A percentile compares a stretch with the other conserved stretches of the same genome.
phyloP scores from a whole-genome alignment of 1,140 invertebrate species.

The Acromyrmex echinatior region DNA sequence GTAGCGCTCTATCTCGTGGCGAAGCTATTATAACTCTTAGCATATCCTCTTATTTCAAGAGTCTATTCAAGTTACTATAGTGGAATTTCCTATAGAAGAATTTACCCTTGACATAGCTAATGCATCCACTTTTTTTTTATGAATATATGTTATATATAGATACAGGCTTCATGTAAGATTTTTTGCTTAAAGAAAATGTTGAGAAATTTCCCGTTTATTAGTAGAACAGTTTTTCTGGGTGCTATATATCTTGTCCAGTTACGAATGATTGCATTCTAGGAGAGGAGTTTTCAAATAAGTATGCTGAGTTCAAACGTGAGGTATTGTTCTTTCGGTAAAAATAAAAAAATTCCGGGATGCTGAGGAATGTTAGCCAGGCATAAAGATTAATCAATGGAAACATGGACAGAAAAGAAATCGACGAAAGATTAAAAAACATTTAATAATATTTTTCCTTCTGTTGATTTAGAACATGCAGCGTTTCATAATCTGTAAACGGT shows the following conservation, averaged over 20 bases:
- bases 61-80: too few species aligned
- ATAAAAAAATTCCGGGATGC: constrained; percentile 70
- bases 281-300: constrained; percentile 67
- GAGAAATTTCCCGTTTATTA: too few species aligned
- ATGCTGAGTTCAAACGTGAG: constrained; percentile 69
- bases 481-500: constrained; percentile 30
- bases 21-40: too few species aligned
- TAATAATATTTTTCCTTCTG: not conserved
- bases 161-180: too few species aligned
- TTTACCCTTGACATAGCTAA: too few species aligned
- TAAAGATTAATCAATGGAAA: constrained; percentile 35
- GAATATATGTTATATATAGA: too few species aligned
- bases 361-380: constrained; percentile 34
- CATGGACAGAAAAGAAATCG: not conserved
- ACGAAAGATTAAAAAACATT: not conserved
- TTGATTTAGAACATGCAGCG: not conserved
- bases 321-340: constrained; percentile 67
- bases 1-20: too few species aligned
- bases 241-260: constrained; percentile 12
- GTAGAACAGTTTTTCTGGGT: too few species aligned
- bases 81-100: too few species aligned
- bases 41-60: too few species aligned
- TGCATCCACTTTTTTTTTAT: too few species aligned
- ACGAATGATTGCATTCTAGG: constrained; percentile 49
- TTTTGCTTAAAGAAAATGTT: too few species aligned